Conservation (phyloP, 2,888 invertebrate species). For the Rhopalosiphum nymphaeae region DNA sequence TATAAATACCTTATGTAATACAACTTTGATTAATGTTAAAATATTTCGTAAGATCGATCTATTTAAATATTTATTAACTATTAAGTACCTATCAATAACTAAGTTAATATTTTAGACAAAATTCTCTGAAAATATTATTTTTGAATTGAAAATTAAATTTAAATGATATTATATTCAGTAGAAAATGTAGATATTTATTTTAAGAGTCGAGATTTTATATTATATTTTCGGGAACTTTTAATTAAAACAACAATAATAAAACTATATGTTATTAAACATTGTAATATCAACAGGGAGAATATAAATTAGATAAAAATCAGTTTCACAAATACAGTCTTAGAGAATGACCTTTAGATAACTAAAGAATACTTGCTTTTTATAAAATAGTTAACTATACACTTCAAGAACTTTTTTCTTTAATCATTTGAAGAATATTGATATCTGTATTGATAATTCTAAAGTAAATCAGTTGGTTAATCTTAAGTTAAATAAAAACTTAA, state of each 20-base stretch:
- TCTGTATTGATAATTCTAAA: neutral
- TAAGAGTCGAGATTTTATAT: too few species aligned
- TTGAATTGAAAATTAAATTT: neutral
- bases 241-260: too few species aligned
- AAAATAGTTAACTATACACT: neutral
- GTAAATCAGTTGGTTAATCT: neutral
- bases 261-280: too few species aligned
- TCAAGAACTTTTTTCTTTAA: neutral
- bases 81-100: neutral
- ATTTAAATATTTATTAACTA: neutral
- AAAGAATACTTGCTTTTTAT: neutral
- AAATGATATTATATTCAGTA: neutral
- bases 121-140: neutral
- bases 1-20: neutral
- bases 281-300: too few species aligned
- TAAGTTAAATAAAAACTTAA: neutral
- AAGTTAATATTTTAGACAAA: neutral
- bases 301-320: too few species aligned
- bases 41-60: neutral
- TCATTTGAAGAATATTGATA: neutral
- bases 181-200: too few species aligned
- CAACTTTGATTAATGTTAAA: neutral
- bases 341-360: neutral
- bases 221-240: too few species aligned
- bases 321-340: too few species aligned